phyloP scores from a whole-genome alignment of 2,888 invertebrate genomes.

The Hemicrepidius hirtus region DNA sequence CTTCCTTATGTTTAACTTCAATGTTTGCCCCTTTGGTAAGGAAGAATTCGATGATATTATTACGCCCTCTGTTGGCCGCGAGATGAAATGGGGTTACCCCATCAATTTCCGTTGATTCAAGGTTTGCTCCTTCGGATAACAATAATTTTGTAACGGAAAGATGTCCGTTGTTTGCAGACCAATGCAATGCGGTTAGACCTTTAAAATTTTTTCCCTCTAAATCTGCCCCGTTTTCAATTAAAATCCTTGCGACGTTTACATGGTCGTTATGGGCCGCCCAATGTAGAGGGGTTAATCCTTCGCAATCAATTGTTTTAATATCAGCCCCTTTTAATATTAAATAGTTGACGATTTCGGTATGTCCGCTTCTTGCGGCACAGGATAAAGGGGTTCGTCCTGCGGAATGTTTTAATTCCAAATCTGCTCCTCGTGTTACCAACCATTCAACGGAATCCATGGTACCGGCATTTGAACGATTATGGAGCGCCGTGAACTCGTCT shows the following conservation, averaged over 20 bases:
- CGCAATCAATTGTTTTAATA: neutral
- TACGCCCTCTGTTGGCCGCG: neutral
- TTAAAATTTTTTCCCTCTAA: neutral
- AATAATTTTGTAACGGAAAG: neutral
- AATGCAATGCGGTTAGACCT: neutral
- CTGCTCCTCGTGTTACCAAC: constrained; percentile 2
- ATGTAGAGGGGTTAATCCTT: neutral
- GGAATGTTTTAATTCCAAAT: neutral
- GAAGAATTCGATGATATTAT: neutral
- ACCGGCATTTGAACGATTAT: neutral
- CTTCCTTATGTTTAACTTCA: neutral
- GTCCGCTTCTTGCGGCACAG: neutral
- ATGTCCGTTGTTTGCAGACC: neutral
- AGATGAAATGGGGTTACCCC: neutral
- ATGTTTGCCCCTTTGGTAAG: neutral
- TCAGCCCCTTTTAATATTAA: neutral
- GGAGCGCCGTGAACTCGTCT: neutral
- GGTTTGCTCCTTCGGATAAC: neutral
- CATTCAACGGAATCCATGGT: neutral
- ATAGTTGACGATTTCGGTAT: neutral
- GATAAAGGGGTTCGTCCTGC: neutral
- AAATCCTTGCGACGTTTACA: neutral
- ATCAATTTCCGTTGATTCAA: neutral
- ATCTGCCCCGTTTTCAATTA: neutral
- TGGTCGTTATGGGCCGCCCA: neutral